Evolutionary conservation across 2,113 vertebrate genomes (phyloP).

Genomic region (Pangasianodon gigas): DNA sequence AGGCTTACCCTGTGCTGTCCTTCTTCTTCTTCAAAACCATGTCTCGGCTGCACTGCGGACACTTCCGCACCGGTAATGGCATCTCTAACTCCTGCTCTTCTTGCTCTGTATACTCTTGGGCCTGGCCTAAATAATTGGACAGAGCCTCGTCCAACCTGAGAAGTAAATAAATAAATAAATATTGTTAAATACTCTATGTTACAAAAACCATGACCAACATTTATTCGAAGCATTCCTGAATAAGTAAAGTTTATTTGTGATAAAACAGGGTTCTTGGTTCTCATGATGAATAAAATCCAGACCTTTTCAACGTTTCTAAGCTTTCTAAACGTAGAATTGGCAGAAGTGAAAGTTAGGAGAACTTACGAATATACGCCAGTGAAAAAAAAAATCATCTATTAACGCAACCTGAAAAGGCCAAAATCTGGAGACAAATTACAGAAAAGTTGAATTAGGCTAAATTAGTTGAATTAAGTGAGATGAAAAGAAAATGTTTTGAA

Average conservation of each 20-base stretch:
- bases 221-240: not conserved
- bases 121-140: conserved; percentile 87
- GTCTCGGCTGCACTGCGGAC: conserved; percentile 86
- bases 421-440: not conserved
- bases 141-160: conserved; percentile 90
- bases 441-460: not conserved
- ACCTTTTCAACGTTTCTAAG: not conserved
- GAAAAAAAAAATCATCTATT: not conserved
- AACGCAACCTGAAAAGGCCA: not conserved
- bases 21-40: conserved; percentile 92
- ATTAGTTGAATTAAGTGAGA: not conserved
- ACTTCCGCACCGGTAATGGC: conserved; percentile 81
- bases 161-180: not conserved
- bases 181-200: not conserved
- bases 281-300: not conserved
- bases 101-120: conserved; percentile 68
- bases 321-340: not conserved
- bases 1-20: conserved; percentile 79
- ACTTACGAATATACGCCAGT: not conserved
- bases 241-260: not conserved
- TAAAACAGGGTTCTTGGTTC: not conserved
- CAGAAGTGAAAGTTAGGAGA: not conserved
- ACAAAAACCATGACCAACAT: not conserved
- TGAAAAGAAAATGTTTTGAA: not conserved
- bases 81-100: conserved; percentile 78